Evolutionary conservation across 92 coral and sea anemone species (phyloP).

Genomic region (Epizoanthus ramosus): DNA sequence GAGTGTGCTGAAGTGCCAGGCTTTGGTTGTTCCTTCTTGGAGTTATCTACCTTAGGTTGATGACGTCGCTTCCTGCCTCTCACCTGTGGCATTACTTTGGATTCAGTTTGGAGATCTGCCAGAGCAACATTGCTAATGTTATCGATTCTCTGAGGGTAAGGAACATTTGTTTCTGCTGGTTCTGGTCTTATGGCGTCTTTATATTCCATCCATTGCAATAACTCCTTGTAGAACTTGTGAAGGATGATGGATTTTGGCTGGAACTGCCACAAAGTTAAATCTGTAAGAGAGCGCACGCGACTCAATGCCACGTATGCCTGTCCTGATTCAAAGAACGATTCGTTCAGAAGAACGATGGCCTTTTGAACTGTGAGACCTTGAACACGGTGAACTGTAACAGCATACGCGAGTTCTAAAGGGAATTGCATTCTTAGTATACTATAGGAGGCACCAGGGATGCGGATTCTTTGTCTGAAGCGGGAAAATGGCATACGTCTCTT

Average conservation of each 20-base stretch:
- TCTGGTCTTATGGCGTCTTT: neutral
- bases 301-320: conserved; percentile 28
- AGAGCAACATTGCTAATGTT: neutral
- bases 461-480: neutral
- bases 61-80: neutral
- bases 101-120: neutral
- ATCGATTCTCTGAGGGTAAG: neutral
- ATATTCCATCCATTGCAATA: neutral
- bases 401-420: neutral
- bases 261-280: conserved; percentile 1
- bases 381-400: conserved; percentile 10
- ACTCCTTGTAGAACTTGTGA: neutral
- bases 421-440: neutral
- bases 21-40: neutral
- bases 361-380: conserved; percentile 13
- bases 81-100: neutral
- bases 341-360: conserved; percentile 11
- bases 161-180: neutral
- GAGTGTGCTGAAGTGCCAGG: no score
- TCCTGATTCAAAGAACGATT: conserved; percentile 18
- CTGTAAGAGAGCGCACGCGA: conserved; percentile 3
- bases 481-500: neutral
- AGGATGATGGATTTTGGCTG: neutral
- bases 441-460: neutral
- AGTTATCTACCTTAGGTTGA: neutral